These are phyloP conservation scores for Ichneumoninae sp. DNA, from an alignment of 2,888 invertebrate genomes.

Conservation along the genomic window DNA sequence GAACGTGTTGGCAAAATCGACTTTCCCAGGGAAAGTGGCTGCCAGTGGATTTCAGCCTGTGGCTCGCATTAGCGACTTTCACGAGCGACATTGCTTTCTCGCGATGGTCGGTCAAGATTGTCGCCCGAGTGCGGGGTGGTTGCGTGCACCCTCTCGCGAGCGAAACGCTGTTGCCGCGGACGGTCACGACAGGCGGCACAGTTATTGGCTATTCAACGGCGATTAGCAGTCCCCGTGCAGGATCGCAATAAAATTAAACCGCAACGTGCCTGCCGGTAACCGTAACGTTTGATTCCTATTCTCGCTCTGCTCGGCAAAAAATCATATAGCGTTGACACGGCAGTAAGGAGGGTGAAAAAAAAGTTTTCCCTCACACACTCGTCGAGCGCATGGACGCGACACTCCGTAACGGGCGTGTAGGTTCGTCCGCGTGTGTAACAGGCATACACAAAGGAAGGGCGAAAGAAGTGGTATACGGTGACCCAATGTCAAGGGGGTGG, in stretches of 20 bases:
- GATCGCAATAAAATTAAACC: neutral
- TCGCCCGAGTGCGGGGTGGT: slow-evolving; percentile 30
- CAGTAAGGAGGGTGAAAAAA: neutral
- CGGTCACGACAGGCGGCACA: slow-evolving; percentile 13
- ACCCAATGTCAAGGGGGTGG: slow-evolving; percentile 53
- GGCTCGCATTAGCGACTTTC: neutral
- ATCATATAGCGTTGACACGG: slow-evolving; percentile 25
- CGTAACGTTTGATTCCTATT: neutral
- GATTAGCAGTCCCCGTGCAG: neutral
- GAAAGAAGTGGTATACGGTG: slow-evolving; percentile 37
- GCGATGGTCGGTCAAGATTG: slow-evolving; percentile 54
- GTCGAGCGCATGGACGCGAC: slow-evolving; percentile 45
- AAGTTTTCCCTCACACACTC: slow-evolving; percentile 13
- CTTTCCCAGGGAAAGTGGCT: slow-evolving; percentile 38
- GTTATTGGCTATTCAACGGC: neutral
- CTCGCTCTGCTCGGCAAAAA: slow-evolving; percentile 2
- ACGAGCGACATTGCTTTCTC: slow-evolving; percentile 28
- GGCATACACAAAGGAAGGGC: slow-evolving; percentile 18
- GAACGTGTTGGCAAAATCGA: slow-evolving; percentile 21
- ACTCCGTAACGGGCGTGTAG: slow-evolving; percentile 43
- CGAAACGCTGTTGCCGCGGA: slow-evolving; percentile 57
- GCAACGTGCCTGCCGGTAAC: neutral
- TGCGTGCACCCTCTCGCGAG: slow-evolving; percentile 54
- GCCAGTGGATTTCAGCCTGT: neutral
- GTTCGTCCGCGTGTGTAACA: slow-evolving; percentile 23